Conservation (phyloP, 2,888 invertebrate genomes). For the Aphodius granarius region DNA sequence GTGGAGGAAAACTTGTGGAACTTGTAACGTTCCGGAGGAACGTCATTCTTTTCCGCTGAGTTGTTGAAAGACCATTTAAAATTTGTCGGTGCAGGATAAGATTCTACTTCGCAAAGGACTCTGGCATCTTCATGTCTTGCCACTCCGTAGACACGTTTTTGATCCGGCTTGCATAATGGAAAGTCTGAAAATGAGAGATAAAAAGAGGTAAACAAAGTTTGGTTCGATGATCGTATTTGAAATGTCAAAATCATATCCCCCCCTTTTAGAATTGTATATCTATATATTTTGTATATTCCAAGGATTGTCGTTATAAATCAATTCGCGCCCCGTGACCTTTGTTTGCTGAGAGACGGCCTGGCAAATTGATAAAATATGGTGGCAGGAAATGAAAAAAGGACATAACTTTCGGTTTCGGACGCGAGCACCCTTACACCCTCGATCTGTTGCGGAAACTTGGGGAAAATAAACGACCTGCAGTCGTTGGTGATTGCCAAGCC, state of each 20-base stretch:
- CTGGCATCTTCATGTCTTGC: constrained; percentile 79
- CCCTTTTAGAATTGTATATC: too few species aligned
- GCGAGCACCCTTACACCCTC: neutral
- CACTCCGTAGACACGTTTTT: constrained; percentile 80
- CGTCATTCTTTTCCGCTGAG: constrained; percentile 78
- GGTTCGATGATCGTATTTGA: neutral
- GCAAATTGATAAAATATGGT: neutral
- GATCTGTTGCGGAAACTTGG: neutral
- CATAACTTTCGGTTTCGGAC: neutral
- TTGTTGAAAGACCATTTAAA: constrained; percentile 92
- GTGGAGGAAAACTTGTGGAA: constrained; percentile 62
- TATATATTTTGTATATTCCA: neutral
- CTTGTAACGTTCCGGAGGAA: constrained; percentile 69
- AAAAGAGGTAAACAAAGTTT: neutral
- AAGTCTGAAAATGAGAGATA: constrained; percentile 66
- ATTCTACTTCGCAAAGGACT: constrained; percentile 81
- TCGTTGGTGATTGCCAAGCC: neutral
- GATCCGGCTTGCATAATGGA: constrained; percentile 75
- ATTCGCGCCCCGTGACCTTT: neutral
- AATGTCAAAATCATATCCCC: too few species aligned
- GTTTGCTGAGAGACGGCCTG: neutral
- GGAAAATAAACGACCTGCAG: neutral
- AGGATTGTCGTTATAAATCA: neutral
- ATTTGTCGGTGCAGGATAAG: constrained; percentile 78
- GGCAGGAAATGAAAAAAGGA: neutral